A percentile compares a stretch with the other conserved stretches of the same genome.
These are phyloP conservation scores for Origma solitaria DNA, from an alignment of 2,113 vertebrate genomes.

Conservation along the genomic window DNA sequence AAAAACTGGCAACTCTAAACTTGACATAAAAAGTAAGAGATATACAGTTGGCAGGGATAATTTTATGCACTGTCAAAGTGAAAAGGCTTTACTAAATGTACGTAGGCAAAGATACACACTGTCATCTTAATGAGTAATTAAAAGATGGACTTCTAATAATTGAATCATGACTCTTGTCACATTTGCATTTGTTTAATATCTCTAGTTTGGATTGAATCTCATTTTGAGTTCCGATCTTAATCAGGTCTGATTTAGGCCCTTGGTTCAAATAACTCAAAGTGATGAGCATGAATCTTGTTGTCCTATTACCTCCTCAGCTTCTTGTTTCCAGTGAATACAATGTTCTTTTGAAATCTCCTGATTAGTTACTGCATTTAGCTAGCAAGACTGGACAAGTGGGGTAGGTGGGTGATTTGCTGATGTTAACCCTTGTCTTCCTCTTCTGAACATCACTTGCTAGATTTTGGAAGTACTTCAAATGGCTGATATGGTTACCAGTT, in stretches of 20 bases:
- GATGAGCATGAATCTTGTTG: not conserved
- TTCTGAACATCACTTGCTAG: not conserved
- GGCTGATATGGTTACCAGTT: not conserved
- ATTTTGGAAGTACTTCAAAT: not conserved
- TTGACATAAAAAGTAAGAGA: slow-evolving; percentile 1
- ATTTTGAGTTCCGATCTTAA: not conserved
- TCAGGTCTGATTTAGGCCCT: not conserved
- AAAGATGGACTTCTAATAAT: slow-evolving; percentile 36
- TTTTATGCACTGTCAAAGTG: slow-evolving; percentile 42
- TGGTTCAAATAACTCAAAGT: slow-evolving; percentile 17
- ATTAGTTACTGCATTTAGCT: not conserved
- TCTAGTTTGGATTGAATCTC: not conserved
- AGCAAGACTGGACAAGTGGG: not conserved
- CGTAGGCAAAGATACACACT: not conserved
- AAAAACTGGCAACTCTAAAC: not conserved
- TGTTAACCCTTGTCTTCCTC: not conserved
- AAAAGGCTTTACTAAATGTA: slow-evolving; percentile 34
- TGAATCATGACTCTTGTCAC: slow-evolving; percentile 20
- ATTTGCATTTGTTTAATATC: slow-evolving; percentile 39
- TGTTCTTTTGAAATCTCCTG: not conserved
- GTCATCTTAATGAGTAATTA: slow-evolving; percentile 49
- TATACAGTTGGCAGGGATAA: not conserved
- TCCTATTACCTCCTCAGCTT: not conserved
- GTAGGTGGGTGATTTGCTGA: not conserved
- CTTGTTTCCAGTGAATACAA: not conserved